Evolutionary conservation across 2,113 vertebrate species (phyloP).

Genomic region (Hymenochirus boettgeri): DNA sequence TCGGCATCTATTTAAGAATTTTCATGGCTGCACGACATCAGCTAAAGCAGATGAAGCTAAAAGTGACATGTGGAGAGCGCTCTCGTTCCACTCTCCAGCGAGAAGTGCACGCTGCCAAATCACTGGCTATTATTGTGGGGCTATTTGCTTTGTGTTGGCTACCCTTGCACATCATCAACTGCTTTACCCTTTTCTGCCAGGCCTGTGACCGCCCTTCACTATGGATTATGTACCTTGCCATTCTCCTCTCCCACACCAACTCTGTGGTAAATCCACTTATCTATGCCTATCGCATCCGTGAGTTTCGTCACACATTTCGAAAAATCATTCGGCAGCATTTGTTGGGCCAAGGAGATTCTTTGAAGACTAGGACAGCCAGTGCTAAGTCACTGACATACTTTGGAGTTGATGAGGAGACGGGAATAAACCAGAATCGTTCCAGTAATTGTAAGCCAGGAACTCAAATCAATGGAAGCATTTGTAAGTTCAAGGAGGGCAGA

Average conservation of each 20-base stretch:
- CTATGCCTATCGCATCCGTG: constrained; percentile 90
- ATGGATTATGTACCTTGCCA: constrained; percentile 83
- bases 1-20: constrained; percentile 89
- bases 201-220: constrained; percentile 57
- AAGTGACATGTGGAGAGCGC: constrained; percentile 71
- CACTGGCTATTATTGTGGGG: constrained; percentile 92
- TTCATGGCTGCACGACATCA: constrained; percentile 92
- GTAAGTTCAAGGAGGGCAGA: constrained; percentile 52
- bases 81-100: constrained; percentile 83
- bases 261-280: constrained; percentile 93
- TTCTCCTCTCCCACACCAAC: constrained; percentile 88
- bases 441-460: constrained; percentile 57
- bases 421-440: constrained; percentile 56
- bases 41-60: constrained; percentile 83
- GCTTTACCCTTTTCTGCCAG: constrained; percentile 83
- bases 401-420: constrained; percentile 51
- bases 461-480: constrained; percentile 59
- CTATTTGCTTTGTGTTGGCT: constrained; percentile 92
- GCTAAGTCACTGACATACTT: constrained; percentile 56
- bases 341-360: constrained; percentile 61
- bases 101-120: constrained; percentile 91
- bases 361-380: constrained; percentile 54
- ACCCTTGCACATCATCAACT: constrained; percentile 91
- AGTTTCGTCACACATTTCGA: constrained; percentile 86
- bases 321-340: constrained; percentile 79